Percentiles rank a stretch among this genome's conserved stretches.
These are phyloP conservation scores for Zaprionus capensis DNA, from an alignment of 1,140 invertebrate species.

Conservation along the genomic window DNA sequence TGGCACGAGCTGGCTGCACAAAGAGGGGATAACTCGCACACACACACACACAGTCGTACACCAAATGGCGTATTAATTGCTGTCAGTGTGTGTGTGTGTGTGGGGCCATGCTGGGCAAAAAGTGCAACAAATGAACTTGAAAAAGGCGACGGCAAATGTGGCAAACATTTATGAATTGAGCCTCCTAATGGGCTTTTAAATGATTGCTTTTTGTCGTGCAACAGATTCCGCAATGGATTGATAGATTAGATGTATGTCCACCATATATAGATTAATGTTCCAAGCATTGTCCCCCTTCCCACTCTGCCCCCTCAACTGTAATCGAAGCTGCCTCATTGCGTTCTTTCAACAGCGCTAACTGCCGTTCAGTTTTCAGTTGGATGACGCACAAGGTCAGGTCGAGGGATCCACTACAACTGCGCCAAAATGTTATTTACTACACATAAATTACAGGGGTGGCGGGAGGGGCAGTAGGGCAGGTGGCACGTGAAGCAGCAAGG, in stretches of 20 bases:
- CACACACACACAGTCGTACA: constrained; percentile 9
- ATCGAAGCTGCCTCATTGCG: constrained; percentile 27
- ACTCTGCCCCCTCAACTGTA: background rate
- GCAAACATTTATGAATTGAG: constrained; percentile 27
- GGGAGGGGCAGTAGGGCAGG: too few species aligned
- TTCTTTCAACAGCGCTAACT: constrained; percentile 65
- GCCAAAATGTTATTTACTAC: constrained; percentile 75
- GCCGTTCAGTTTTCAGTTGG: constrained; percentile 68
- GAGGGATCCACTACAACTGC: constrained; percentile 39
- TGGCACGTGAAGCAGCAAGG: background rate
- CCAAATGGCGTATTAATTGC: constrained; percentile 72
- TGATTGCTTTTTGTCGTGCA: constrained; percentile 48
- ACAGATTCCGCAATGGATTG: constrained; percentile 6
- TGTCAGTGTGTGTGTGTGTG: constrained; percentile 35
- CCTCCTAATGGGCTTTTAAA: constrained; percentile 56
- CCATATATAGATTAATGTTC: constrained; percentile 1
- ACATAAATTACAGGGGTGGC: constrained; percentile 62
- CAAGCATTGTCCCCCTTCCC: background rate
- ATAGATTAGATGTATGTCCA: constrained; percentile 9
- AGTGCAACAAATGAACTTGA: constrained; percentile 64
- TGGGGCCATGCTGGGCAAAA: constrained; percentile 40
- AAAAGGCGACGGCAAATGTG: constrained; percentile 20
- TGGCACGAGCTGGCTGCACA: constrained; percentile 2
- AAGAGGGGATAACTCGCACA: constrained; percentile 10
- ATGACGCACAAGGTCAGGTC: constrained; percentile 62